phyloP scores from a whole-genome alignment of 2,797 vertebrate genomes.

The Epinephelus coioides region DNA sequence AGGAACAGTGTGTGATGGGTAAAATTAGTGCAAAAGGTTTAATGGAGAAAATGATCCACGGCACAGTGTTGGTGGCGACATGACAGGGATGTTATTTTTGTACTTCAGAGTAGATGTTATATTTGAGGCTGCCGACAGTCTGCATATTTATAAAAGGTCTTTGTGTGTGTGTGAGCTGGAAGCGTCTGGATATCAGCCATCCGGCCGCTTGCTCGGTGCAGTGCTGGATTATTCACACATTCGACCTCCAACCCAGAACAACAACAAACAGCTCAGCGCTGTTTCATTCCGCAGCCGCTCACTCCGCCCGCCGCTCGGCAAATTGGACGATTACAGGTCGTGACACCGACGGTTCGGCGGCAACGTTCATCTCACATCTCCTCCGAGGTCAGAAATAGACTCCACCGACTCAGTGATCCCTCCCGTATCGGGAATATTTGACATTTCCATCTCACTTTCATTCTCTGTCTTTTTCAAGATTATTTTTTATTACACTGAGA shows the following conservation, averaged over 20 bases:
- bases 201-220: slow-evolving; percentile 45
- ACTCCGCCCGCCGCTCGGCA: slow-evolving; percentile 44
- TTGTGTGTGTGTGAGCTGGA: slow-evolving; percentile 29
- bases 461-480: slow-evolving; percentile 31
- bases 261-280: slow-evolving; percentile 59
- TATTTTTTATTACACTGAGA: slow-evolving; percentile 12
- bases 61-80: not conserved
- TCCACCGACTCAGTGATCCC: slow-evolving; percentile 44
- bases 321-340: slow-evolving; percentile 78
- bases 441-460: slow-evolving; percentile 57
- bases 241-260: slow-evolving; percentile 63
- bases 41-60: not conserved
- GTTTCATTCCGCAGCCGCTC: not conserved
- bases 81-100: not conserved
- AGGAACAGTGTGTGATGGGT: not conserved
- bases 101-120: not conserved
- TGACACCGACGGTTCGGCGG: slow-evolving; percentile 56
- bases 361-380: slow-evolving; percentile 61
- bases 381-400: slow-evolving; percentile 65
- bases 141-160: slow-evolving; percentile 31
- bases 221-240: slow-evolving; percentile 73
- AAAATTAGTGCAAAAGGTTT: not conserved
- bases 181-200: slow-evolving; percentile 75
- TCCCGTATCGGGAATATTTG: slow-evolving; percentile 44
- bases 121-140: slow-evolving; percentile 23